phyloP scores from a whole-genome alignment of 2,113 vertebrate species.

The Sclerurus mexicanus region DNA sequence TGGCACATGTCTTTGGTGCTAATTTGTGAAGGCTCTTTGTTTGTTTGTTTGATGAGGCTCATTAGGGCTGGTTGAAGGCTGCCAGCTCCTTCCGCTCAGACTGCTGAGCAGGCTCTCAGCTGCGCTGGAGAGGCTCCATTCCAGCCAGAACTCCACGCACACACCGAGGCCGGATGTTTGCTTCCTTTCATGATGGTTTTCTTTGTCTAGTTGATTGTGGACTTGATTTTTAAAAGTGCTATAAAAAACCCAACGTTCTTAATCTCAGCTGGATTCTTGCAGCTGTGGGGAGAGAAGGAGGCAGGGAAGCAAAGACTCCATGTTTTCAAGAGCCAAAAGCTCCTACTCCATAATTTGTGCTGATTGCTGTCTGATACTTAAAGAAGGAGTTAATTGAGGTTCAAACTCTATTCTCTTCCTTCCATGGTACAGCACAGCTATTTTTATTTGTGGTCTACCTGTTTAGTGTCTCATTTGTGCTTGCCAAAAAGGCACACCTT shows the following conservation, averaged over 20 bases:
- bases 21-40: neutral
- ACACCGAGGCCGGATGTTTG: neutral
- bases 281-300: slow-evolving; percentile 1
- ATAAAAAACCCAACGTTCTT: neutral
- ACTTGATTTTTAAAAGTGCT: slow-evolving; percentile 50
- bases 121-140: neutral
- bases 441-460: slow-evolving; percentile 22
- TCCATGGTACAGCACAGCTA: neutral
- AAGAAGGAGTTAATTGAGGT: slow-evolving; percentile 51
- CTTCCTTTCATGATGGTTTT: slow-evolving; percentile 12
- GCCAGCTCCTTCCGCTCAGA: slow-evolving; percentile 32
- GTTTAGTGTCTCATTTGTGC: neutral
- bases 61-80: slow-evolving; percentile 40
- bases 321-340: slow-evolving; percentile 21
- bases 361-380: slow-evolving; percentile 60
- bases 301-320: neutral
- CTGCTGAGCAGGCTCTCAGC: slow-evolving; percentile 55
- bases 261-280: slow-evolving; percentile 37
- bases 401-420: neutral
- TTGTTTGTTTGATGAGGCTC: slow-evolving; percentile 50
- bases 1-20: neutral
- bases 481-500: neutral
- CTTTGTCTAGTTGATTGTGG: slow-evolving; percentile 59
- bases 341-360: slow-evolving; percentile 22
- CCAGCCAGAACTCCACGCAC: neutral